Evolutionary conservation across 2,888 invertebrate genomes (phyloP).

Genomic region (Athripsodes cinereus): DNA sequence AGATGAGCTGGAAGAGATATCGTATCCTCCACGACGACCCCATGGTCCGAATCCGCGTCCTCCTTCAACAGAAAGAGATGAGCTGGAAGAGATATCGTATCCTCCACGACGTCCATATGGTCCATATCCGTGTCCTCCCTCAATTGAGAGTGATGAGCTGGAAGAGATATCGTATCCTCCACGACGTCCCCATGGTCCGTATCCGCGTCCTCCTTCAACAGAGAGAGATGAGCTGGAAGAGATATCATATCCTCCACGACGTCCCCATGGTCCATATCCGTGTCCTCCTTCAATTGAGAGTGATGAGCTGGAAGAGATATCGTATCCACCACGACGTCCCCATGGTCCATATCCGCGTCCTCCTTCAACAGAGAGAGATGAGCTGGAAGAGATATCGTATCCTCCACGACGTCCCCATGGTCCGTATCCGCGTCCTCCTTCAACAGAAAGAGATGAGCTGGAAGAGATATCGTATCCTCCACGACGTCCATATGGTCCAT

Average conservation of each 20-base stretch:
- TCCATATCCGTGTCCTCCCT: neutral
- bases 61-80: neutral
- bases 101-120: neutral
- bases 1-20: neutral
- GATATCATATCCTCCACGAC: no score
- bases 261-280: no score
- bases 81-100: neutral
- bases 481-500: neutral
- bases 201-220: slow-evolving; percentile 7
- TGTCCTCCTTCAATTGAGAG: neutral
- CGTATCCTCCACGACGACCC: neutral
- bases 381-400: neutral
- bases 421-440: slow-evolving; percentile 4
- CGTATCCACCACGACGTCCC: slow-evolving; percentile 1
- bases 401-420: neutral
- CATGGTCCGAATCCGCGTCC: neutral
- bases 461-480: neutral
- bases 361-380: neutral
- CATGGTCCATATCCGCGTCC: neutral
- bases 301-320: neutral
- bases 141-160: neutral
- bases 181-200: no score
- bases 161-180: no score
- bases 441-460: slow-evolving; percentile 1
- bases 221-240: slow-evolving; percentile 12